Evolutionary conservation across 1,140 invertebrate species (phyloP), one percentile per base, ranked within the genome.

Genomic region (Leucophenga varia): DNA sequence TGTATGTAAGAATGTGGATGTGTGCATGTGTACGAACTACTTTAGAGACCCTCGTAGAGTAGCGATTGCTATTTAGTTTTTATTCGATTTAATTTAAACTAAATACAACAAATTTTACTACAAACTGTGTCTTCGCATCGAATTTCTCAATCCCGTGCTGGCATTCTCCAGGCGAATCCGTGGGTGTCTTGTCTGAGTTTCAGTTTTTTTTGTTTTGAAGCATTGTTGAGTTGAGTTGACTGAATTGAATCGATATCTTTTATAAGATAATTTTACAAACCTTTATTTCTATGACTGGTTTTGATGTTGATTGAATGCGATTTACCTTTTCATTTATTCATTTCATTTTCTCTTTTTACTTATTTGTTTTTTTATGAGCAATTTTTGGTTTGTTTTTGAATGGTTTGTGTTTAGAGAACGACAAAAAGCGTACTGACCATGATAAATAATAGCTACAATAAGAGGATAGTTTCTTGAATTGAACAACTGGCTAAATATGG

Each of bases 31-130:
- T 38, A 10, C 17, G 54, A 44, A 59, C 64, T 67, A 67, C 59
- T 63, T 49, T 37, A 63, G 48, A 49, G 49, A 57, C 63, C 63
- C 64, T 67, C 49, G 53, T 47, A 59, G 54, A 61, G 52, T 64
- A 55, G 45, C 42, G 49, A 47, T 51, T 39, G 21, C 47, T 55
- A 50, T 48, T 49, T 47, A 56, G 50, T 51, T 34, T 57, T 43
- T 12, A 44, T 56, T 51, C 41, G 43, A 57, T 25, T 57, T 57
- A 39, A 46, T 58, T 65, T 49, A 63, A 55, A 63, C 63, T 67
- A 67, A 42, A 45, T 52, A 56, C 59, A 65, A 64, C 54, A 12
- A 7, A 28, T 28, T 28, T 28, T 28, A 12, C 6, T 28, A 7
- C 25, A 28, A 64, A 42, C 31, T 54, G 47, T 59, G 54, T 52